Conservation (phyloP, 2,888 invertebrate genomes). For the Acrobasis suavella region DNA sequence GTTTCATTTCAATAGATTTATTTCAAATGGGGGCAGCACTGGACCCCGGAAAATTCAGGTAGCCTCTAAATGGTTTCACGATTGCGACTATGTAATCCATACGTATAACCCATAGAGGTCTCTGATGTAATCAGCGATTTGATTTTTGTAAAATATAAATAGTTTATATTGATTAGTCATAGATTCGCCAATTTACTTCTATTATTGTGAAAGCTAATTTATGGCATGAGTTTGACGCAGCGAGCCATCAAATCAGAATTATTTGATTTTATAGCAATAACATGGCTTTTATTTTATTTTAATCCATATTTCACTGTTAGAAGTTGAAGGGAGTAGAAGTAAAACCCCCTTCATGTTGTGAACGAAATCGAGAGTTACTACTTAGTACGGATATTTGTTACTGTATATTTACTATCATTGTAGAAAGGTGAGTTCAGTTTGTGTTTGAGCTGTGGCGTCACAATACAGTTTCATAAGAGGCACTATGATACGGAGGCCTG, state of each 20-base stretch:
- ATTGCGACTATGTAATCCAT: too few relatives aligned
- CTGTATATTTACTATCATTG: not conserved
- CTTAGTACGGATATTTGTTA: not conserved
- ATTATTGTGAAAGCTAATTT: not conserved
- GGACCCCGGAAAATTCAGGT: too few relatives aligned
- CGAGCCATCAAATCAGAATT: slow-evolving; percentile 1
- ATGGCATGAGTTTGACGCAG: not conserved
- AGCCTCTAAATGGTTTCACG: too few relatives aligned
- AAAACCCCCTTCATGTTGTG: not conserved
- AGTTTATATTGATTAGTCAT: not conserved
- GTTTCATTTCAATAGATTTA: too few relatives aligned
- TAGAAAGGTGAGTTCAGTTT: not conserved
- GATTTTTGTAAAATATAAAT: not conserved
- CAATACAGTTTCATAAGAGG: too few relatives aligned
- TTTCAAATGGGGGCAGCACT: too few relatives aligned
- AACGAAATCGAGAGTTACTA: not conserved
- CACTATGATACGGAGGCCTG: too few relatives aligned
- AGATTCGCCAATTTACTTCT: not conserved
- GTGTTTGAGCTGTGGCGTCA: too few relatives aligned
- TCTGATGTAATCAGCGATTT: too few relatives aligned
- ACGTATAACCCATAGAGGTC: too few relatives aligned
- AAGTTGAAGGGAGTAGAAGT: not conserved
- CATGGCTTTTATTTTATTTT: not conserved
- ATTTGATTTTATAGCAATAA: not conserved
- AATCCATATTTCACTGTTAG: not conserved